Evolutionary conservation across 2,113 vertebrate genomes (phyloP).

Genomic region (Junco hyemalis): DNA sequence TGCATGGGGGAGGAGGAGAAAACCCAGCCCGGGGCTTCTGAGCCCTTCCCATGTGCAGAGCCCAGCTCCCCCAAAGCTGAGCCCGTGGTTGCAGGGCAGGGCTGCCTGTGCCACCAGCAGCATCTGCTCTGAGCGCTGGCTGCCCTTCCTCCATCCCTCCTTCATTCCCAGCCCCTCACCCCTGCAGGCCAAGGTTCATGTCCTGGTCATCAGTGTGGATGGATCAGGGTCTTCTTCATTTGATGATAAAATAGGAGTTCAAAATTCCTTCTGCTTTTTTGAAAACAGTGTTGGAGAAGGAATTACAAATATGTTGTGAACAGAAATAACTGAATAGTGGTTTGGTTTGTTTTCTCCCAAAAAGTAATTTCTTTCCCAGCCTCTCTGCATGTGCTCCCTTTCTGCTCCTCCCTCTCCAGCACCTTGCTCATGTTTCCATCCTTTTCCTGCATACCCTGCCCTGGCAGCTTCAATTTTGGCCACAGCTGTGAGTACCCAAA

Average conservation of each 20-base stretch:
- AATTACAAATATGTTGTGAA: background rate
- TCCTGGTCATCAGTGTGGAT: rapidly evolving
- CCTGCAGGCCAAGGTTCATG: rapidly evolving
- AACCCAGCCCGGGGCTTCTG: background rate
- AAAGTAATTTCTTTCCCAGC: background rate
- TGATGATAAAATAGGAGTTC: background rate
- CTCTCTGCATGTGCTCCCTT: rapidly evolving
- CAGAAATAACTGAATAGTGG: background rate
- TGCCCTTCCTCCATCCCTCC: rapidly evolving
- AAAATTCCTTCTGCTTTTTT: background rate
- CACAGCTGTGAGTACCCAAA: background rate
- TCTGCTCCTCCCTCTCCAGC: background rate
- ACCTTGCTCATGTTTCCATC: background rate
- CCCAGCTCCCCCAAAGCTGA: rapidly evolving
- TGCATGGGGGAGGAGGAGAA: rapidly evolving
- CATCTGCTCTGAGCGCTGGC: rapidly evolving
- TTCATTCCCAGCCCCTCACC: background rate
- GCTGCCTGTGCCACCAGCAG: background rate
- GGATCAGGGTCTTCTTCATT: background rate
- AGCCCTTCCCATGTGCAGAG: rapidly evolving
- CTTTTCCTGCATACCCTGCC: background rate
- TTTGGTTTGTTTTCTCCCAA: background rate
- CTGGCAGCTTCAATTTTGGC: background rate
- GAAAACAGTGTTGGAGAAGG: background rate
- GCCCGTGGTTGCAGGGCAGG: background rate